A percentile compares a stretch with the other conserved stretches of the same genome.
Conservation (phyloP, 2,797 vertebrate genomes). For the Vireo griseus region DNA sequence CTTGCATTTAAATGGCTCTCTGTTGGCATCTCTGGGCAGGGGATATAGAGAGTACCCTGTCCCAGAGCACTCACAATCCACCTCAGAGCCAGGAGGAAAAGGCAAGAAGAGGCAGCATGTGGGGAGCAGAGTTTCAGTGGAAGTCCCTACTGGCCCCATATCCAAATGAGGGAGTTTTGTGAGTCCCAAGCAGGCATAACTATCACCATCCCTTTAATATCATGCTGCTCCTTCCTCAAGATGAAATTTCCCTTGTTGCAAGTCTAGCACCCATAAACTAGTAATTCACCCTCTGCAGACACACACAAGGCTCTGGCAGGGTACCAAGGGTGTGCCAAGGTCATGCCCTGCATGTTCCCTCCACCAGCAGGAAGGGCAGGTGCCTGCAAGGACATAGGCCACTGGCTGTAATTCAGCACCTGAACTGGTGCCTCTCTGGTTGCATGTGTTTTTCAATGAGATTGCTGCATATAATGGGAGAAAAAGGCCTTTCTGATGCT, state of each 20-base stretch:
- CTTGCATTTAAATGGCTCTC: neutral
- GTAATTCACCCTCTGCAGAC: neutral
- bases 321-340: neutral
- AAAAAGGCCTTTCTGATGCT: neutral
- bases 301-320: rapidly evolving
- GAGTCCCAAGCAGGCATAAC: neutral
- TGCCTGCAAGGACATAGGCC: neutral
- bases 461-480: neutral
- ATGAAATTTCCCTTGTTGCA: neutral
- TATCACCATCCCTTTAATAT: neutral
- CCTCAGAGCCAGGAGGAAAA: neutral
- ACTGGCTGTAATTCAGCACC: neutral
- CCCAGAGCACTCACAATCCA: neutral
- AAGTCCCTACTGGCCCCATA: too few relatives aligned
- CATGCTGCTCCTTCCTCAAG: neutral
- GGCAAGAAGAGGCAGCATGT: neutral
- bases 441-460: neutral
- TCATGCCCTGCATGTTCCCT: rapidly evolving
- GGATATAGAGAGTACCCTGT: neutral
- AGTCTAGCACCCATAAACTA: neutral
- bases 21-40: neutral
- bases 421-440: neutral
- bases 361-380: neutral
- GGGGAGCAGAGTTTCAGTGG: neutral
- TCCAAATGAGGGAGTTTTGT: neutral